Percentiles rank a stretch among this genome's conserved stretches.
Conservation (phyloP, 2,113 vertebrate species). For the Proteles cristata region DNA sequence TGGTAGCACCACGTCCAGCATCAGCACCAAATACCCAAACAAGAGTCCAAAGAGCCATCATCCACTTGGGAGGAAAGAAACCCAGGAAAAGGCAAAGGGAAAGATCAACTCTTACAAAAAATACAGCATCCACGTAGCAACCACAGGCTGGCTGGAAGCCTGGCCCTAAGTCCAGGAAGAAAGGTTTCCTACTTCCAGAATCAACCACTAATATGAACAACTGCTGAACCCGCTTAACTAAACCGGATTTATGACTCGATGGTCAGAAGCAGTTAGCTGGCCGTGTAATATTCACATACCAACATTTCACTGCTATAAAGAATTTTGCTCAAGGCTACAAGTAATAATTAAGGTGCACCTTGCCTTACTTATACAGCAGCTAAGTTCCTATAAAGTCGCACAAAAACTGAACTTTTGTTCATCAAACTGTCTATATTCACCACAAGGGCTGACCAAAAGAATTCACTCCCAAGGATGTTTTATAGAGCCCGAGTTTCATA, state of each 20-base stretch:
- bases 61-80: background rate
- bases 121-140: background rate
- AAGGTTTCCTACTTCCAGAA: background rate
- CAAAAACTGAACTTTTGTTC: conserved; percentile 28
- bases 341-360: conserved; percentile 6
- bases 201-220: background rate
- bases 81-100: background rate
- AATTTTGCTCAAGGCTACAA: conserved; percentile 33
- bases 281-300: conserved; percentile 15
- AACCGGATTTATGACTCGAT: background rate
- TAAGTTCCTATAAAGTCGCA: conserved; percentile 31
- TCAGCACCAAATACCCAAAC: conserved; percentile 23
- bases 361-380: conserved; percentile 36
- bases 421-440: conserved; percentile 36
- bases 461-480: background rate
- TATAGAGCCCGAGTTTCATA: background rate
- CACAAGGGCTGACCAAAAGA: conserved; percentile 1
- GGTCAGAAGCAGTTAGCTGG: background rate
- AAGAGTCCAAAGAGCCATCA: background rate
- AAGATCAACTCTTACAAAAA: background rate
- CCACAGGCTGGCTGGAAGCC: background rate
- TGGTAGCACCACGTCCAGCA: background rate
- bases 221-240: background rate
- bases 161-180: background rate
- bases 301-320: conserved; percentile 31